These are phyloP conservation scores for Chymomyza caudatula DNA, from an alignment of 2,888 invertebrate species.

Conservation along the genomic window DNA sequence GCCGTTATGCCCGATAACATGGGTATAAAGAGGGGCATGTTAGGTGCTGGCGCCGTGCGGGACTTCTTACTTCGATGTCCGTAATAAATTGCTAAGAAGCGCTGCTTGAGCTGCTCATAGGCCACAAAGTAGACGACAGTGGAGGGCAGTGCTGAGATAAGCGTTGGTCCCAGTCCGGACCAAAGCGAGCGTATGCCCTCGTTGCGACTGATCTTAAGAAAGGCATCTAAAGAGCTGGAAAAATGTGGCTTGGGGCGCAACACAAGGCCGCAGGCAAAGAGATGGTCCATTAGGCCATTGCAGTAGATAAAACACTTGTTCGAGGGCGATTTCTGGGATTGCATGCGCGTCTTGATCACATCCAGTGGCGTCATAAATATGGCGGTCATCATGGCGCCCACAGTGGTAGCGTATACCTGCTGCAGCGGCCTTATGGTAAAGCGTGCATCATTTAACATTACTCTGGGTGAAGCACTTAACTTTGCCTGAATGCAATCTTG, in stretches of 20 bases:
- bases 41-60: slow-evolving; percentile 24
- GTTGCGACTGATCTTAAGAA: slow-evolving; percentile 90
- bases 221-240: slow-evolving; percentile 93
- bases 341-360: slow-evolving; percentile 98
- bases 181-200: slow-evolving; percentile 96
- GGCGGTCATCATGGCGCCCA: slow-evolving; percentile 93
- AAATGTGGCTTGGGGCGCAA: slow-evolving; percentile 81
- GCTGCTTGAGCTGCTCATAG: slow-evolving; percentile 93
- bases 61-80: slow-evolving; percentile 38
- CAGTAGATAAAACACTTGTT: slow-evolving; percentile 96
- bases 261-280: slow-evolving; percentile 88
- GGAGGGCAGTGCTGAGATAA: slow-evolving; percentile 96
- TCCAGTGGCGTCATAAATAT: slow-evolving; percentile 97
- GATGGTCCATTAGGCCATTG: slow-evolving; percentile 99
- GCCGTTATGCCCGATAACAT: slow-evolving; percentile 90
- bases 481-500: no score
- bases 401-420: slow-evolving; percentile 78
- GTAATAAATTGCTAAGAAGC: slow-evolving; percentile 79
- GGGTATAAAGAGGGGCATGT: slow-evolving; percentile 86
- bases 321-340: slow-evolving; percentile 93
- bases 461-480: background rate
- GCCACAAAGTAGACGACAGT: slow-evolving; percentile 98
- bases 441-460: slow-evolving; percentile 83
- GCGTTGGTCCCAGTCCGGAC: slow-evolving; percentile 98
- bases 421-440: slow-evolving; percentile 81